Conservation (phyloP, 2,797 vertebrate species). For the Fratercula arctica region DNA sequence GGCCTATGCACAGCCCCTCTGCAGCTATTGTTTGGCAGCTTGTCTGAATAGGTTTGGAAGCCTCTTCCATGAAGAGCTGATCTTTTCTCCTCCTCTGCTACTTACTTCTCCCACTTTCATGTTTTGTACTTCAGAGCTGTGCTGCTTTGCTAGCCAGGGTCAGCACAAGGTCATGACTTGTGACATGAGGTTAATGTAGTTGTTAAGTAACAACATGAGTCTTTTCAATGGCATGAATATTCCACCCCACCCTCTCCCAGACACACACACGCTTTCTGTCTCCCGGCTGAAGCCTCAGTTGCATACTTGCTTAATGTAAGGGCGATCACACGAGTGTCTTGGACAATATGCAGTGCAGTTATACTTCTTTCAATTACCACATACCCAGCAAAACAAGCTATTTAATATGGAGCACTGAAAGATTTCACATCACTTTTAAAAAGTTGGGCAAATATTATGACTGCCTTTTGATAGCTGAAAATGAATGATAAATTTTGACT, state of each 20-base stretch:
- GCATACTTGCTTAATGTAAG: neutral
- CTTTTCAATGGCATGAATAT: constrained; percentile 44
- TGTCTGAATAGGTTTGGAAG: neutral
- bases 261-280: neutral
- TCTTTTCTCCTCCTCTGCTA: constrained; percentile 24
- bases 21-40: neutral
- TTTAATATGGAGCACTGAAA: neutral
- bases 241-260: constrained; percentile 32
- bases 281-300: neutral
- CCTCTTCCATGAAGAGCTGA: neutral
- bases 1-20: neutral
- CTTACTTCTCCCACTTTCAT: constrained; percentile 39
- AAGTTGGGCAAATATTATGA: neutral
- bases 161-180: constrained; percentile 71
- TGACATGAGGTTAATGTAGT: constrained; percentile 60
- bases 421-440: neutral
- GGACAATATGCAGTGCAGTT: rapidly evolving
- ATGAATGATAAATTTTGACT: neutral
- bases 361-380: neutral
- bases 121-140: constrained; percentile 38
- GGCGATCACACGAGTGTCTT: rapidly evolving
- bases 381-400: neutral
- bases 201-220: constrained; percentile 57
- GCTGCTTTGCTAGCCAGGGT: constrained; percentile 59
- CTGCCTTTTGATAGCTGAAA: neutral